phyloP scores from a whole-genome alignment of 1,140 invertebrate genomes.

The Neodiprion pinetum region DNA sequence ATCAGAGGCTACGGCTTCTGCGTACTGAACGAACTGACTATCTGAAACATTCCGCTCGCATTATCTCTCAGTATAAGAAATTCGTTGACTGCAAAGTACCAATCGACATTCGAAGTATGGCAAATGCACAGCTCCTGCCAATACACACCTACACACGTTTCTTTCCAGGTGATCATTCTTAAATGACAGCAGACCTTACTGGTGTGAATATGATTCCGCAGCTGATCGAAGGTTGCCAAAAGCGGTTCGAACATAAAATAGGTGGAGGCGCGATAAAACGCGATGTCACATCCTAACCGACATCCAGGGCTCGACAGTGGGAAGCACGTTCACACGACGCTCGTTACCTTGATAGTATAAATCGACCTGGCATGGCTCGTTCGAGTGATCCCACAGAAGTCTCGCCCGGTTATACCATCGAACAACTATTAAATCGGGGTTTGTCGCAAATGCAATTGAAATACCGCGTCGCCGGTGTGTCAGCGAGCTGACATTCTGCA shows the following conservation, averaged over 20 bases:
- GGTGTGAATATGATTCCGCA: too few relatives aligned
- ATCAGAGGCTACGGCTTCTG: too few relatives aligned
- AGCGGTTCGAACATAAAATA: background rate
- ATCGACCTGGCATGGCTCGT: background rate
- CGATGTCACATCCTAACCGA: background rate
- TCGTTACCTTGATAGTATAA: background rate
- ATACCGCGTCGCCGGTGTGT: background rate
- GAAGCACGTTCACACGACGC: background rate
- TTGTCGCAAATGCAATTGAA: background rate
- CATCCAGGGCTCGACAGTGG: background rate
- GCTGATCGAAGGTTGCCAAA: too few relatives aligned
- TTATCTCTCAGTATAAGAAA: too few relatives aligned
- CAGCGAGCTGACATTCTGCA: background rate
- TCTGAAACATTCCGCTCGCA: too few relatives aligned
- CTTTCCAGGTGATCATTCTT: too few relatives aligned
- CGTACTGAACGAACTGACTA: too few relatives aligned
- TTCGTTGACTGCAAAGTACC: too few relatives aligned
- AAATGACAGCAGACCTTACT: too few relatives aligned
- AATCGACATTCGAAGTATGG: too few relatives aligned
- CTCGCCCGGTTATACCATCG: background rate
- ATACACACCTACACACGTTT: too few relatives aligned
- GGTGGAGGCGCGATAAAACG: background rate
- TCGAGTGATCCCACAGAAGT: slow-evolving; percentile 1
- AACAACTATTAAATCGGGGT: background rate
- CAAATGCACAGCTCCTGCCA: too few relatives aligned